These are phyloP conservation scores for Nesogale talazaci DNA, from an alignment of 2,113 vertebrate genomes.

Conservation along the genomic window DNA sequence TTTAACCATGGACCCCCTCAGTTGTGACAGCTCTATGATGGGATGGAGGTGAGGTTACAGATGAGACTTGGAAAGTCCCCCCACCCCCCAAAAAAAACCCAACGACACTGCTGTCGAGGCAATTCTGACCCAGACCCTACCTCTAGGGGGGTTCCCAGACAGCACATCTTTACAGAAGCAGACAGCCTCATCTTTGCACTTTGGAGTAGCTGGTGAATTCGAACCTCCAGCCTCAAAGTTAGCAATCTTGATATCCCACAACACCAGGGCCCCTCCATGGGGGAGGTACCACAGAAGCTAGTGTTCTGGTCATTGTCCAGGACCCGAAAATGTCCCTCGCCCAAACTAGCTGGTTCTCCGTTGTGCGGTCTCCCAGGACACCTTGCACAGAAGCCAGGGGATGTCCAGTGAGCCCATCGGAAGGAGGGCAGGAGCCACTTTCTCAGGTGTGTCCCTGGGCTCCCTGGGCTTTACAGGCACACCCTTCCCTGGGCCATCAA, in stretches of 20 bases:
- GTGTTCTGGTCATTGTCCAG: not conserved
- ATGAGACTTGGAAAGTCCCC: not conserved
- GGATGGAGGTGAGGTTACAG: not conserved
- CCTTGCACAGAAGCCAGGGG: not conserved
- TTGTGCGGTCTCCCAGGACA: not conserved
- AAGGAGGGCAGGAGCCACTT: not conserved
- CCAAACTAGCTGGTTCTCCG: not conserved
- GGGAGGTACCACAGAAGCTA: no score
- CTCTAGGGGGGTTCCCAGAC: no score
- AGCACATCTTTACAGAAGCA: no score
- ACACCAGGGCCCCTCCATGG: no score
- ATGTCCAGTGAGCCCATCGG: not conserved
- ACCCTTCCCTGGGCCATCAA: not conserved
- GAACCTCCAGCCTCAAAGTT: no score
- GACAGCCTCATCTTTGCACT: no score
- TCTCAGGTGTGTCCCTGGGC: not conserved
- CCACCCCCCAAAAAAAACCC: no score
- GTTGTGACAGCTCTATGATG: not conserved
- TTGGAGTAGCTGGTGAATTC: no score
- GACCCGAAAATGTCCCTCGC: not conserved
- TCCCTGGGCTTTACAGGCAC: constrained; percentile 1
- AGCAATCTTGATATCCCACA: no score
- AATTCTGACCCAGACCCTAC: no score
- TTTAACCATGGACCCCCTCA: not conserved
- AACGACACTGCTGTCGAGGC: no score